Evolutionary conservation across 2,797 vertebrate species (phyloP).

Genomic region (Clamator glandarius): DNA sequence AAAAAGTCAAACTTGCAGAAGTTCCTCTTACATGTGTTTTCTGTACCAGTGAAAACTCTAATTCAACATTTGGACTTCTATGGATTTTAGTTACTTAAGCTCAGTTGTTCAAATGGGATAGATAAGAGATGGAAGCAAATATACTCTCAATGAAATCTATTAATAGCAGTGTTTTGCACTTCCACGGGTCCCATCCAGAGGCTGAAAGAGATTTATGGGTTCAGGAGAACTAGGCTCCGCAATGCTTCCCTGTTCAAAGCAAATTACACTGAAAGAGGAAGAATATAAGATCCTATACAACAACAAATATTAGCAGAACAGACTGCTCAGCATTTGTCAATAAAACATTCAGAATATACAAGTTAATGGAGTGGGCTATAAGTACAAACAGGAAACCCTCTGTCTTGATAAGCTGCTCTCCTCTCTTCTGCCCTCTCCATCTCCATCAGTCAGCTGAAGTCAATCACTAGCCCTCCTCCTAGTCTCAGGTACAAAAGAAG

Average conservation of each 20-base stretch:
- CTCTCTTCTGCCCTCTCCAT: neutral
- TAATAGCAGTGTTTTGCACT: neutral
- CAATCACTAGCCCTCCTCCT: neutral
- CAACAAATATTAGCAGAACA: neutral
- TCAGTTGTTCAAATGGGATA: neutral
- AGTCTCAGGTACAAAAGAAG: neutral
- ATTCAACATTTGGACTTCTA: neutral
- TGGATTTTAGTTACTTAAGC: neutral
- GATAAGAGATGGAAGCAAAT: neutral
- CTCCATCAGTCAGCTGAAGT: neutral
- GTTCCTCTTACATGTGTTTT: fast-evolving
- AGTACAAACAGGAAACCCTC: neutral
- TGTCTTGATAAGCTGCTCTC: neutral
- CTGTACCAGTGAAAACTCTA: neutral
- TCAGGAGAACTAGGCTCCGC: neutral
- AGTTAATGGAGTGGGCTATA: neutral
- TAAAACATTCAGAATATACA: neutral
- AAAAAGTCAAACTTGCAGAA: neutral
- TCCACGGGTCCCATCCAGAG: neutral
- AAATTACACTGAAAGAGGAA: neutral
- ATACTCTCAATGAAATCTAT: neutral
- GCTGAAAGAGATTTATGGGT: neutral
- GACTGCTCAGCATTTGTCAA: neutral
- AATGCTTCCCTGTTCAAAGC: neutral
- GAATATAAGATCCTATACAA: neutral